Base-by-base conservation (phyloP, 2,113 vertebrate species). In the Scopus umbretta region DNA sequence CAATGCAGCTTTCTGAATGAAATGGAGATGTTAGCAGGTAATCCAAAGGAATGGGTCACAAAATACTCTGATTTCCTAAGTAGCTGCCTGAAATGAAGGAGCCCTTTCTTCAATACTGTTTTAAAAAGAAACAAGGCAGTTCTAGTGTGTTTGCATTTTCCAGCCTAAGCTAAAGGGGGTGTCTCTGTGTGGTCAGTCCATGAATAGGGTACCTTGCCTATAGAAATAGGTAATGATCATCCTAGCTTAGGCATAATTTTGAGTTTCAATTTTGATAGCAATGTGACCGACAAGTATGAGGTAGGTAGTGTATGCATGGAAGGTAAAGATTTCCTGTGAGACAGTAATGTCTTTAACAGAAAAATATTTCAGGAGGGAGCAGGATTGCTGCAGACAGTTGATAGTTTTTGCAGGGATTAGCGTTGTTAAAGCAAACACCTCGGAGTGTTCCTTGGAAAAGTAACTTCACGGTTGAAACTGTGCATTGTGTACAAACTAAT, bases 271-370 rank as follows among this genome's bases (percentile, higher is more conserved):
- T 94, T 90, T 88, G 93, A 93, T 90, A 90, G 50, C 67, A 80
- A 74, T 40, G 79, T 53, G 71, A 95, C 53, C 5, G 9, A 86
- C 82, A 90, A 58, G 58, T 23, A 42, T 71, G 96, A 94, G 88
- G 92, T 76, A 92, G 96, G 92, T 80, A 66, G 10, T 25, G 63
- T 22, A 26, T 71, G 87, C 74, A n/a, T 73, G 78, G 88, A 71
- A 90, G 71, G 88, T 45, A 93, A 82, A 15, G 78, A 80, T 92
- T 95, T 97, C 96, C 95, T 95, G 88, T 19, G 63, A 97, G 90
- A 80, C 74, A 80, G 13, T 94, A 95, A 96, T 93, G 96, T 30
- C 71, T 97, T 96, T 93, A 95, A n/a, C 96, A 94, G 95, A 66
- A 32, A 56, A 72, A 25, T 23, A 29, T 90, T 88, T 66, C 67